Evolutionary conservation across 2,888 invertebrate species (phyloP), one percentile per base, ranked within the genome.

Genomic region (Epirrhoe alternata): DNA sequence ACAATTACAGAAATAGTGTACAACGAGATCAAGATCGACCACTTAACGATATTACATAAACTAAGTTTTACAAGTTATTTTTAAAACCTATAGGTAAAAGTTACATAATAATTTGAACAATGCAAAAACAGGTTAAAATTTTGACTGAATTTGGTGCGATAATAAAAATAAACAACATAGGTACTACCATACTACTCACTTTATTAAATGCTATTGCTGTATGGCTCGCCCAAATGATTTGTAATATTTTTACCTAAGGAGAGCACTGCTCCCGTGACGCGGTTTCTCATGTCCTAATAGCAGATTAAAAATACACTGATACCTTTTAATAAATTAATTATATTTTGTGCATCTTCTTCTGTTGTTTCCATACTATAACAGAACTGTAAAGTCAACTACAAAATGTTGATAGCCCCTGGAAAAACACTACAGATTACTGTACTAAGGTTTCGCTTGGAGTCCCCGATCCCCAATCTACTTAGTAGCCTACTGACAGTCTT

Each of bases 341-440:
- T 24, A 24, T 24, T 24, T 24, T 2, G 24, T 3, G 3, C 1
- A 38, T 38, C 8, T 10, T 38, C 10, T 38, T 38, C 7, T 38
- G 0, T 38, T 6, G 35, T 38, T 38, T 24, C 24, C 24, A 24
- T 24, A 3, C 1, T 24, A 24, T 24, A 24, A n/a, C n/a, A n/a
- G 1, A 24, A 24, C 24, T 24, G n/a, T 3, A 24, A 24, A 24
- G 24, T 24, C 24, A 24, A 24, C 14, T 16, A n/a, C 24, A 75
- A 84, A 87, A 80, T 73, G 86, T 88, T 86, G 55, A 1, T 2
- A 45, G 17, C 72, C 65, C 8, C 88, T 89, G 88, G 73, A 83
- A 83, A 81, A 87, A 85, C 82, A 78, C 77, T 78, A 79, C 83
- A 87, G 91, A 90, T 91, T 91, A 92, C 61, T 70, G 61, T 66